These are phyloP conservation scores for Chymomyza costata DNA, from an alignment of 1,140 invertebrate species.

Conservation along the genomic window DNA sequence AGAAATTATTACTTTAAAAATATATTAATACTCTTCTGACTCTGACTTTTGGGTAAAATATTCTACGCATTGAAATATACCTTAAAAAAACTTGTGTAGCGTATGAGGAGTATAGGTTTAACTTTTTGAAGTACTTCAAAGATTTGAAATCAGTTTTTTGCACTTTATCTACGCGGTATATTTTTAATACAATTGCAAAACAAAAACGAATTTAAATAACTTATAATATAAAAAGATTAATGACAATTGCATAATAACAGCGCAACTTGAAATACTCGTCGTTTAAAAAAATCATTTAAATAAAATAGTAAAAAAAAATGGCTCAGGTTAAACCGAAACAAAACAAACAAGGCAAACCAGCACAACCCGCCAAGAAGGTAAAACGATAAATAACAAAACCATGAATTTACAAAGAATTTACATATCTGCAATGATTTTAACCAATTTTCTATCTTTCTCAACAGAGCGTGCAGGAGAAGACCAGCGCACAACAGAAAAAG, in stretches of 20 bases:
- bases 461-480: slow-evolving; percentile 63
- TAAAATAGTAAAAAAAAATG: slow-evolving; percentile 51
- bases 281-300: slow-evolving; percentile 43
- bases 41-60: too few species aligned
- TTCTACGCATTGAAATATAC: too few species aligned
- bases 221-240: too few species aligned
- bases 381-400: slow-evolving; percentile 10
- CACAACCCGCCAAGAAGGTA: slow-evolving; percentile 62
- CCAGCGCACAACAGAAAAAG: slow-evolving; percentile 66
- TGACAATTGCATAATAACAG: slow-evolving; percentile 18
- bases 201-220: too few species aligned
- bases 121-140: too few species aligned
- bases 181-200: slow-evolving; percentile 18
- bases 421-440: not conserved
- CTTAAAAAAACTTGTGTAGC: too few species aligned
- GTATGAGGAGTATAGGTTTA: too few species aligned
- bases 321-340: slow-evolving; percentile 74
- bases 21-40: too few species aligned
- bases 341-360: slow-evolving; percentile 71
- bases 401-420: not conserved
- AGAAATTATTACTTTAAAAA: too few species aligned
- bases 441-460: slow-evolving; percentile 7
- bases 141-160: too few species aligned
- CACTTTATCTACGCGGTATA: slow-evolving; percentile 1
- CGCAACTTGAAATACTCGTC: slow-evolving; percentile 47